These are phyloP conservation scores for Epinotia bilunana DNA, from an alignment of 2,888 invertebrate genomes.

Conservation along the genomic window DNA sequence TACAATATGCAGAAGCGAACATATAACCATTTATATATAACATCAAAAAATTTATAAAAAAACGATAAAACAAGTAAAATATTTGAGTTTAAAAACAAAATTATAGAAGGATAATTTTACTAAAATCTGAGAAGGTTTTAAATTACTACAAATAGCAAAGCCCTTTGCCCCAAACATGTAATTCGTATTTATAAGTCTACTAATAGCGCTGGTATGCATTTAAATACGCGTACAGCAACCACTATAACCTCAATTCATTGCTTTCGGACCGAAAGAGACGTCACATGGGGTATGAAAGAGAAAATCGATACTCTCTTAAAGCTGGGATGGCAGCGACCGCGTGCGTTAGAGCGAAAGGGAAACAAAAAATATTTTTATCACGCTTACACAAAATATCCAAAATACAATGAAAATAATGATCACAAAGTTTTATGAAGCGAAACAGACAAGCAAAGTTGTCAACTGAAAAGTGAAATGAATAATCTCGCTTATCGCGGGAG, in stretches of 20 bases:
- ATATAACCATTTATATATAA: not conserved
- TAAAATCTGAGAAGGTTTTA: too few relatives aligned
- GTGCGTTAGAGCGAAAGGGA: slow-evolving; percentile 59
- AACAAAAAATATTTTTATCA: slow-evolving; percentile 55
- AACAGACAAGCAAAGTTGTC: not conserved
- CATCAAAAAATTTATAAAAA: not conserved
- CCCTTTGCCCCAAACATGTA: too few relatives aligned
- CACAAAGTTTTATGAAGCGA: not conserved
- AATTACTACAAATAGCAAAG: too few relatives aligned
- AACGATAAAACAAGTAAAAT: not conserved
- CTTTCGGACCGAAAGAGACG: slow-evolving; percentile 56
- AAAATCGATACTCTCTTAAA: slow-evolving; percentile 56
- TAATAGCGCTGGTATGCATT: not conserved
- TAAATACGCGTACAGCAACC: slow-evolving; percentile 30
- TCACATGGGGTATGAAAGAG: slow-evolving; percentile 62
- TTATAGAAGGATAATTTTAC: too few relatives aligned
- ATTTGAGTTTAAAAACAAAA: not conserved
- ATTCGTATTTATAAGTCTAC: too few relatives aligned
- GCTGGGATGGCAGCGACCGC: slow-evolving; percentile 53
- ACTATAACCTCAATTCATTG: slow-evolving; percentile 52
- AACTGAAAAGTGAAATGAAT: slow-evolving; percentile 5
- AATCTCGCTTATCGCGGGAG: slow-evolving; percentile 23
- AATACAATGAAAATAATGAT: not conserved
- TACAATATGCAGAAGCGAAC: not conserved
- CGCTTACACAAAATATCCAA: not conserved